Percentiles rank a stretch among this genome's conserved stretches.
phyloP scores from a whole-genome alignment of 92 coral and sea anemone genomes.

The Isaurus tuberculatus region DNA sequence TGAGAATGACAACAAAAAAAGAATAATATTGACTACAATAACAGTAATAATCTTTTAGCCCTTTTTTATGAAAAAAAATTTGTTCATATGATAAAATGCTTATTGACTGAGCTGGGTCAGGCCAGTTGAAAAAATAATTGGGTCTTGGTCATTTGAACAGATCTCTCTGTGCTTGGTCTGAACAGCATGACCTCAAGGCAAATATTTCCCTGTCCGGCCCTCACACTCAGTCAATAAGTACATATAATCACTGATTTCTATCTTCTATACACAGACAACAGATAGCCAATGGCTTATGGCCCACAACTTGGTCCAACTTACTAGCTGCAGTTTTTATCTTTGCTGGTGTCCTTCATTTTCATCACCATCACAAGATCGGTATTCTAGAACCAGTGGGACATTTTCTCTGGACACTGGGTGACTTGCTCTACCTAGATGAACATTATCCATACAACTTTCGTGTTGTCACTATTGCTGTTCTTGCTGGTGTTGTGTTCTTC shows the following conservation, averaged over 20 bases:
- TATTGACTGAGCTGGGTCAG: too few relatives aligned
- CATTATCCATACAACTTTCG: slow-evolving; percentile 84
- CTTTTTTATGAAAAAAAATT: too few relatives aligned
- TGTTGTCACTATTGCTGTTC: slow-evolving; percentile 66
- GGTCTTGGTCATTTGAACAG: too few relatives aligned
- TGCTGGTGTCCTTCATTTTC: slow-evolving; percentile 80
- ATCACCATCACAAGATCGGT: slow-evolving; percentile 68
- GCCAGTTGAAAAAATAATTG: too few relatives aligned
- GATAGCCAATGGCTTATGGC: slow-evolving; percentile 98
- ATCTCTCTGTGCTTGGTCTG: too few relatives aligned
- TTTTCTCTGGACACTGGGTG: slow-evolving; percentile 80
- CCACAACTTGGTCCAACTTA: slow-evolving; percentile 92
- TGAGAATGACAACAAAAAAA: too few relatives aligned
- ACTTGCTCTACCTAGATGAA: slow-evolving; percentile 77
- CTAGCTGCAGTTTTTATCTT: slow-evolving; percentile 75
- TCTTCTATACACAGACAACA: slow-evolving; percentile 71
- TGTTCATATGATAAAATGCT: too few relatives aligned
- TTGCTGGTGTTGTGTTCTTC: slow-evolving; percentile 89
- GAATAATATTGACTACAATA: too few relatives aligned
- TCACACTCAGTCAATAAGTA: too few relatives aligned
- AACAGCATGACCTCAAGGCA: too few relatives aligned
- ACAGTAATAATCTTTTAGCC: too few relatives aligned
- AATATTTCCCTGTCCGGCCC: too few relatives aligned
- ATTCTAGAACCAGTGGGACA: slow-evolving; percentile 66
- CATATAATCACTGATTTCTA: not conserved